phyloP scores from a whole-genome alignment of 2,888 invertebrate species.

The Heliconius ismenius region DNA sequence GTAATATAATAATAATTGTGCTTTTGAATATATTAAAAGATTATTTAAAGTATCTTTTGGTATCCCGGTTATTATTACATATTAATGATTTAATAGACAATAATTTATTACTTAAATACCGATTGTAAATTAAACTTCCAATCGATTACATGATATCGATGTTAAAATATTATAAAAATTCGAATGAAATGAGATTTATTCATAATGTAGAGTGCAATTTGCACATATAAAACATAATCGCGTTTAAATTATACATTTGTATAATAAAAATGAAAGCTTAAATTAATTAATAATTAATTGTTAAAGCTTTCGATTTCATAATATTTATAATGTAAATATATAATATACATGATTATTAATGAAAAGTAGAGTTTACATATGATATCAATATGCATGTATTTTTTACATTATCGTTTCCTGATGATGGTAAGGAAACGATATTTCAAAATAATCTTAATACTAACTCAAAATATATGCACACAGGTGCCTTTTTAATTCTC shows the following conservation, averaged over 20 bases:
- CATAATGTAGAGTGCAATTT: background rate
- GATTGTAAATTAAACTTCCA: background rate
- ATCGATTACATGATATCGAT: background rate
- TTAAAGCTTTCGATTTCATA: background rate
- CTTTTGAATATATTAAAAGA: too few relatives aligned
- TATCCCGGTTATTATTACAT: background rate
- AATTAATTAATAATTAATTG: background rate
- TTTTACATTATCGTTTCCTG: too few relatives aligned
- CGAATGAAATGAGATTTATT: background rate
- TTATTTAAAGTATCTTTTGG: too few relatives aligned
- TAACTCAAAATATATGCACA: too few relatives aligned
- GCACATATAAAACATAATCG: background rate
- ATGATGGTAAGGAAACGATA: too few relatives aligned
- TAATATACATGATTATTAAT: background rate
- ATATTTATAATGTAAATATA: background rate
- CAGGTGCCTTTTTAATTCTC: too few relatives aligned
- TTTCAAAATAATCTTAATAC: too few relatives aligned
- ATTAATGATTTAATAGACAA: background rate
- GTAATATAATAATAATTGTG: too few relatives aligned
- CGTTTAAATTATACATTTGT: background rate
- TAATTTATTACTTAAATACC: background rate
- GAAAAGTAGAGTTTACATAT: too few relatives aligned
- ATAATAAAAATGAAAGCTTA: conserved; percentile 11
- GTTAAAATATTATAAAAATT: background rate
- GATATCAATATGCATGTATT: too few relatives aligned